A percentile compares a stretch with the other conserved stretches of the same genome.
phyloP scores from a whole-genome alignment of 2,113 vertebrate species.

The Cyrtonyx montezumae region DNA sequence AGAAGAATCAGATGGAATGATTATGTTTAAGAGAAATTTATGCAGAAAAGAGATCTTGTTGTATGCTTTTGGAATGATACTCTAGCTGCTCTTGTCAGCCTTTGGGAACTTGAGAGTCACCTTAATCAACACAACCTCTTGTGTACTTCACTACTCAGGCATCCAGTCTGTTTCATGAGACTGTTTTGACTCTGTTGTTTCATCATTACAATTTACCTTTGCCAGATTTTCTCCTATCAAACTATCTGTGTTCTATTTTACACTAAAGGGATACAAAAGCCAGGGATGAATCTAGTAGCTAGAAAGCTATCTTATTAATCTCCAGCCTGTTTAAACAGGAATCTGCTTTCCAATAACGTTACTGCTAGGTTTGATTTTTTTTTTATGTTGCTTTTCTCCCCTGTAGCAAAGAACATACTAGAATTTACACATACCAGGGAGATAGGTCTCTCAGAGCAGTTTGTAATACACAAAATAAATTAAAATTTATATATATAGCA shows the following conservation, averaged over 20 bases:
- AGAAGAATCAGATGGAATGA: neutral
- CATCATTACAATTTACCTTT: neutral
- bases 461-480: neutral
- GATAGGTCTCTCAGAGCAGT: constrained; percentile 3
- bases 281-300: constrained; percentile 50
- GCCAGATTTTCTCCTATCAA: constrained; percentile 54
- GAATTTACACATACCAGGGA: constrained; percentile 22
- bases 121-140: neutral
- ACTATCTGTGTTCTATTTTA: constrained; percentile 25
- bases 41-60: neutral
- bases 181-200: constrained; percentile 40
- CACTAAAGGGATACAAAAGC: constrained; percentile 32
- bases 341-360: constrained; percentile 69
- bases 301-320: constrained; percentile 48
- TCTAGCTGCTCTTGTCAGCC: neutral
- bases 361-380: neutral
- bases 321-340: constrained; percentile 58
- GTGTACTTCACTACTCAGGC: neutral
- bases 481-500: neutral
- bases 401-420: constrained; percentile 19
- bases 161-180: neutral
- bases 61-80: neutral
- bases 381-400: neutral
- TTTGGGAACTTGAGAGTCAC: neutral
- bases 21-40: neutral